Evolutionary conservation across 2,113 vertebrate species (phyloP).

Genomic region (Pterocles burchelli): DNA sequence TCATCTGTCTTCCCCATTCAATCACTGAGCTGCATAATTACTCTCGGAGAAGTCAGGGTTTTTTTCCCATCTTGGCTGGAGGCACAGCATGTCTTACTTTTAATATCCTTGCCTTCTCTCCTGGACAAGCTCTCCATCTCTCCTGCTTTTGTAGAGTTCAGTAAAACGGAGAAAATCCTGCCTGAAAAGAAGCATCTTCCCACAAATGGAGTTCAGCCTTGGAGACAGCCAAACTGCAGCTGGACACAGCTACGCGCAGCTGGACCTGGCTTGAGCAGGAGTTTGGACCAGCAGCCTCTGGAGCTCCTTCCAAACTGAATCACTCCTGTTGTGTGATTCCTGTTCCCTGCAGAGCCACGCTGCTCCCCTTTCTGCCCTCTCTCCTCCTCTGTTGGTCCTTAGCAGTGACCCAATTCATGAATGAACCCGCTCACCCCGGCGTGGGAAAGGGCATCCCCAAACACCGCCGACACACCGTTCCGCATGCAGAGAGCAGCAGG

Average conservation of each 20-base stretch:
- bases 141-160: background rate
- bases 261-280: background rate
- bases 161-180: background rate
- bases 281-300: background rate
- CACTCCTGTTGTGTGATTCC: background rate
- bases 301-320: background rate
- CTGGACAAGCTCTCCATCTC: background rate
- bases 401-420: background rate
- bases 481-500: rapidly evolving
- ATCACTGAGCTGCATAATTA: background rate
- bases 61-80: background rate
- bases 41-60: background rate
- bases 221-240: background rate
- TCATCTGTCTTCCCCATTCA: background rate
- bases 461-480: background rate
- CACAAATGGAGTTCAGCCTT: background rate
- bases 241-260: background rate
- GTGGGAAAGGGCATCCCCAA: background rate
- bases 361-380: background rate
- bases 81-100: background rate
- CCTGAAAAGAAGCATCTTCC: background rate
- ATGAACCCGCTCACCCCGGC: rapidly evolving
- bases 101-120: background rate
- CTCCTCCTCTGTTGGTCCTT: background rate
- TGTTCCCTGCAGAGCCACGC: background rate